Conservation (phyloP, 2,888 invertebrate genomes). For the Deilephila porcellus region DNA sequence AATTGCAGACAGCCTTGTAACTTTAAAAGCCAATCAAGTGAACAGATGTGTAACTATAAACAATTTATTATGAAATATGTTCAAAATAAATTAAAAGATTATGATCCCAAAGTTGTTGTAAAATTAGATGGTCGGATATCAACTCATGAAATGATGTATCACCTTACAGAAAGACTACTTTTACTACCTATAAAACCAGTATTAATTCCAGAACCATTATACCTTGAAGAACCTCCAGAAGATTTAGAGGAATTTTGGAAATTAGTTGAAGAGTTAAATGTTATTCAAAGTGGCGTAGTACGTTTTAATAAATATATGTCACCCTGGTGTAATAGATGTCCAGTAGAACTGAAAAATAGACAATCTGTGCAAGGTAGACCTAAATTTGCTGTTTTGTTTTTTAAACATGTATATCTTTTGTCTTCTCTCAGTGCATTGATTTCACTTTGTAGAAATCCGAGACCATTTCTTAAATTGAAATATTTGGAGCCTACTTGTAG, state of each 20-base stretch:
- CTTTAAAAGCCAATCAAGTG: conserved; percentile 67
- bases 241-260: conserved; percentile 76
- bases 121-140: conserved; percentile 85
- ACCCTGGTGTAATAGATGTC: conserved; percentile 86
- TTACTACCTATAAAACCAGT: conserved; percentile 63
- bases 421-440: conserved; percentile 79
- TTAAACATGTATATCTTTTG: conserved; percentile 86
- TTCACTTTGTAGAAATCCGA: conserved; percentile 86
- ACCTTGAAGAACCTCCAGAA: conserved; percentile 66
- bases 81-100: conserved; percentile 79
- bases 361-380: conserved; percentile 76
- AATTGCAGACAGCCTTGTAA: conserved; percentile 77
- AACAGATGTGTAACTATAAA: conserved; percentile 82
- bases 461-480: conserved; percentile 83
- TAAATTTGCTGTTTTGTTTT: conserved; percentile 84
- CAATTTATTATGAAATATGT: conserved; percentile 71
- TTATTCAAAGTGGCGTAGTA: conserved; percentile 56
- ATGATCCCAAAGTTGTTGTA: conserved; percentile 82
- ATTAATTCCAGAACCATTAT: conserved; percentile 70
- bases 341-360: conserved; percentile 86
- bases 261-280: conserved; percentile 57
- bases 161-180: conserved; percentile 72
- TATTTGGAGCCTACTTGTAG: conserved; percentile 85
- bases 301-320: conserved; percentile 75
- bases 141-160: conserved; percentile 76